Evolutionary conservation across 1,140 invertebrate genomes (phyloP), one percentile per base, ranked within the genome.

Genomic region (Laupala kohalensis): DNA sequence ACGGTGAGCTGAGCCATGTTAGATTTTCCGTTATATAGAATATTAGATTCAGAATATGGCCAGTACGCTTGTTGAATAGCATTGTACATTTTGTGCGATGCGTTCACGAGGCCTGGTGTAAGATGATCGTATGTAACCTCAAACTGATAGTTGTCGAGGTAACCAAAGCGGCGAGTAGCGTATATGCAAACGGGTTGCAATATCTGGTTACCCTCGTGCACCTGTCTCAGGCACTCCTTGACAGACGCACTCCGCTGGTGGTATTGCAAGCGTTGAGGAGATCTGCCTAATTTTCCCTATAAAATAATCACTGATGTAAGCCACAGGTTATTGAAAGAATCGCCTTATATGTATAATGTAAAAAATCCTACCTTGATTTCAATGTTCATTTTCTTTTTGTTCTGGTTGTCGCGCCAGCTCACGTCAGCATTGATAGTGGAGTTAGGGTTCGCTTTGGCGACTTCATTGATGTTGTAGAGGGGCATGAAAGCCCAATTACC

Each of bases 161-260:
- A 74, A 27, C 83, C 81, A 2, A 84, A 82, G 25, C 77, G 74
- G 6, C 79, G 71, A 15, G 83, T 84, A 68, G 83, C 79, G 37
- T 85, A 82, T 53, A 82, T 80, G 76, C 88, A 89, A 70, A 80
- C 79, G 9, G 77, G 76, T 29, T 84, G 78, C 72, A 85, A 81
- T 68, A 19, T 53, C n/a, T 84, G 79, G 75, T 87, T 85, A 15
- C 83, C 83, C 72, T 82, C 69, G 64, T 82, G 76, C 75, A 84
- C 84, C 75, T 89, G 78, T 37, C 79, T 53, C 53, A 78, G 26
- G 75, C 87, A 89, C 73, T 82, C 71, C 53, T 84, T 77, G 25
- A 78, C 78, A 9, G 78, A 13, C 2, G 78, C 76, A 5, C 77
- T 62, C 4, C 6, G 6, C 1, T 19, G 37, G 37, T 13, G 37